These are phyloP conservation scores for Rhogogaster chlorosoma DNA, from an alignment of 2,888 invertebrate genomes.

Conservation along the genomic window DNA sequence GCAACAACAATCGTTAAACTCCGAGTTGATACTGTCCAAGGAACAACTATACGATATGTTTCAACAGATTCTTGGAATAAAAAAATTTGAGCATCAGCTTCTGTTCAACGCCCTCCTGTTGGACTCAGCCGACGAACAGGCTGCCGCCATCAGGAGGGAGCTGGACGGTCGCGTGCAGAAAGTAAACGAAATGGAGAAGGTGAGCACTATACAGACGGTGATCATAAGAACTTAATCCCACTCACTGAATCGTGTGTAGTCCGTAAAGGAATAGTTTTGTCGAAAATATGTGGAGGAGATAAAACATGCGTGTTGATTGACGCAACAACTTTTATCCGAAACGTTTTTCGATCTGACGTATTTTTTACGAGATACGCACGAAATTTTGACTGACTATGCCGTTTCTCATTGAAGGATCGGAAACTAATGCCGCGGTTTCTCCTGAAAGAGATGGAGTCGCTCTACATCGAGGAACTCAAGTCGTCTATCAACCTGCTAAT, in stretches of 20 bases:
- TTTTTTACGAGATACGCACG: background rate
- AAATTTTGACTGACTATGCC: background rate
- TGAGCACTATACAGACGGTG: conserved; percentile 75
- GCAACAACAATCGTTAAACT: conserved; percentile 94
- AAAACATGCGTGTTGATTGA: background rate
- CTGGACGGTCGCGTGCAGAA: conserved; percentile 98
- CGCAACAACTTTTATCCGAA: background rate
- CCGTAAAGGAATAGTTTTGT: background rate
- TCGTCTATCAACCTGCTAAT: conserved; percentile 98
- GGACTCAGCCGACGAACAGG: conserved; percentile 99
- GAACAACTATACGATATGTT: conserved; percentile 99
- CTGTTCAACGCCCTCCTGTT: conserved; percentile 98
- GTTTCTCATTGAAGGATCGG: conserved; percentile 85
- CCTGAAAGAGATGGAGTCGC: conserved; percentile 99
- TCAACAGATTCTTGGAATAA: conserved; percentile 98
- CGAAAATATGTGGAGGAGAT: background rate
- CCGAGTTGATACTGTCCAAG: conserved; percentile 97
- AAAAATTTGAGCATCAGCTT: conserved; percentile 99
- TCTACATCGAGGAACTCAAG: conserved; percentile 99
- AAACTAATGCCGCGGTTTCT: conserved; percentile 99
- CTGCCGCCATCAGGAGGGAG: conserved; percentile 98
- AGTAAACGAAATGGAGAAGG: conserved; percentile 98
- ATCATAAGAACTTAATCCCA: background rate
- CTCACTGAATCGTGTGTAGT: background rate
- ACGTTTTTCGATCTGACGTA: background rate